A percentile compares a stretch with the other conserved stretches of the same genome.
phyloP scores from a whole-genome alignment of 1,140 invertebrate species.

The Drosophila sechellia region DNA sequence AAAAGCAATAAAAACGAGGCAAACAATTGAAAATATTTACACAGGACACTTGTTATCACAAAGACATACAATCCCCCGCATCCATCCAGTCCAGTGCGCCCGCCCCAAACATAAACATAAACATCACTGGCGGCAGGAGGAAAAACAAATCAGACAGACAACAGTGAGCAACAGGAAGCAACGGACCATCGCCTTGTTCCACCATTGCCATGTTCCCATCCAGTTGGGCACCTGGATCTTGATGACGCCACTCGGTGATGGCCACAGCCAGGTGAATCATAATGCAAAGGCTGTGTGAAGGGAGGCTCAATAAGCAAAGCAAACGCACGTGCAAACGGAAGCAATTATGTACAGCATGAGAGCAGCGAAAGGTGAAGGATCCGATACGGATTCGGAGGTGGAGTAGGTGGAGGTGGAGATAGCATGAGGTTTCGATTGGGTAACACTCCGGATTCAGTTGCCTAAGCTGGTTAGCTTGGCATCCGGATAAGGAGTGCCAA shows the following conservation, averaged over 20 bases:
- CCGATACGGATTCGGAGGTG: too few species aligned
- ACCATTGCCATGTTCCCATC: background rate
- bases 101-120: slow-evolving; percentile 48
- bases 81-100: slow-evolving; percentile 7
- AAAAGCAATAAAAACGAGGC: slow-evolving; percentile 78
- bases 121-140: slow-evolving; percentile 42
- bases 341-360: slow-evolving; percentile 77
- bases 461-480: slow-evolving; percentile 33
- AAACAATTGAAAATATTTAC: slow-evolving; percentile 83
- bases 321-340: slow-evolving; percentile 80
- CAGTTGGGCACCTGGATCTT: slow-evolving; percentile 18
- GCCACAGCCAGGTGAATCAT: slow-evolving; percentile 49
- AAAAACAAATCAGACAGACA: slow-evolving; percentile 75
- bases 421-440: slow-evolving; percentile 5
- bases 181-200: slow-evolving; percentile 27
- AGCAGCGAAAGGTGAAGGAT: slow-evolving; percentile 7
- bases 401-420: slow-evolving; percentile 5
- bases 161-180: slow-evolving; percentile 70
- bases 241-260: slow-evolving; percentile 29
- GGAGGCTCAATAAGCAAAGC: slow-evolving; percentile 52
- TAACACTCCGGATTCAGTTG: slow-evolving; percentile 27
- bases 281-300: slow-evolving; percentile 54
- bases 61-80: slow-evolving; percentile 58
- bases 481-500: slow-evolving; percentile 34
- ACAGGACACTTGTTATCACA: slow-evolving; percentile 81